Evolutionary conservation across 2,113 vertebrate species (phyloP).

Genomic region (Chaetops frenatus): DNA sequence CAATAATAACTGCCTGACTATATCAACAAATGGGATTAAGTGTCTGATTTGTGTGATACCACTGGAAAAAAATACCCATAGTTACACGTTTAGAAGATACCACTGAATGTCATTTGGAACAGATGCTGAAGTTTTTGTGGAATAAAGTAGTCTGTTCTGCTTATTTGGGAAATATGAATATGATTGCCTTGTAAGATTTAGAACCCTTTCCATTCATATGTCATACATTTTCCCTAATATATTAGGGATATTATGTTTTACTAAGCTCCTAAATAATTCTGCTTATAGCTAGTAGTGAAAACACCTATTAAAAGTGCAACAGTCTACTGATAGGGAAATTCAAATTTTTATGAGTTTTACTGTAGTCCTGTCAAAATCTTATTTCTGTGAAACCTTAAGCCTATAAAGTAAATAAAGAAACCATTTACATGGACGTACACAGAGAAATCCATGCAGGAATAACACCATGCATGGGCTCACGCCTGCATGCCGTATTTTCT

Average conservation of each 20-base stretch:
- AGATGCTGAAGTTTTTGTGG: not conserved
- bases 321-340: not conserved
- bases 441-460: not conserved
- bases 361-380: not conserved
- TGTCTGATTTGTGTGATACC: not conserved
- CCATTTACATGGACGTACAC: not conserved
- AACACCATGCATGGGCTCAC: rapidly evolving
- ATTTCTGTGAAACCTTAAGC: not conserved
- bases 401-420: not conserved
- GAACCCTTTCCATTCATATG: not conserved
- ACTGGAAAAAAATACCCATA: not conserved
- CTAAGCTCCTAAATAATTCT: not conserved
- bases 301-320: not conserved
- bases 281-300: not conserved
- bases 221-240: not conserved
- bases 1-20: not conserved
- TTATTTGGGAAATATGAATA: not conserved
- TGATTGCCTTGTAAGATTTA: not conserved
- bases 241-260: not conserved
- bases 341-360: not conserved
- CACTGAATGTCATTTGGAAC: not conserved
- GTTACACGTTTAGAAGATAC: not conserved
- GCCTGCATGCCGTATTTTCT: rapidly evolving
- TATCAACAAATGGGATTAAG: not conserved
- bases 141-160: not conserved